phyloP scores from a whole-genome alignment of 37 sponge, comb jelly and placozoan species.

The Diacarnus erythraeanus region DNA sequence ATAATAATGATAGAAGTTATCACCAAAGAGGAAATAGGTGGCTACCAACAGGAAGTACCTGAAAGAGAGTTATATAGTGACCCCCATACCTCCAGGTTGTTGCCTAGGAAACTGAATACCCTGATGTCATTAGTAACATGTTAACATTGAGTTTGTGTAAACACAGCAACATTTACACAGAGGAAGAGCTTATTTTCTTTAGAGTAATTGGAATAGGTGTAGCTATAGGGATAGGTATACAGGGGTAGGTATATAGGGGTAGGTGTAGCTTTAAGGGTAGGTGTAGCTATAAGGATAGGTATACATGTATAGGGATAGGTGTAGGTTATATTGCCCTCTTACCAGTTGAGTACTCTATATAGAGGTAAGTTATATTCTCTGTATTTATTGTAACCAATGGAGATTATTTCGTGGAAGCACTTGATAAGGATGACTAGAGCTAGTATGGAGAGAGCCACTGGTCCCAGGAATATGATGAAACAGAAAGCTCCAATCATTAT shows the following conservation, averaged over 20 bases:
- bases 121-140: too few relatives aligned
- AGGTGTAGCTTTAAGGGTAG: too few relatives aligned
- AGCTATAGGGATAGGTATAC: too few relatives aligned
- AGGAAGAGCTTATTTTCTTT: too few relatives aligned
- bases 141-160: too few relatives aligned
- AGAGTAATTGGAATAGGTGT: too few relatives aligned
- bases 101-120: neutral
- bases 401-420: slow-evolving; percentile 92
- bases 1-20: slow-evolving; percentile 72
- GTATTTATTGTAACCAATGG: slow-evolving; percentile 93
- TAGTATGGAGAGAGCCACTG: slow-evolving; percentile 71
- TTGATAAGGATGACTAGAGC: slow-evolving; percentile 76
- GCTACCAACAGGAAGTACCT: slow-evolving; percentile 83
- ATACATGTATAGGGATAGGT: neutral
- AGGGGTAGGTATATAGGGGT: neutral
- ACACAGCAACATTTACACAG: too few relatives aligned
- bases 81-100: neutral
- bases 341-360: slow-evolving; percentile 88
- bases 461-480: slow-evolving; percentile 75
- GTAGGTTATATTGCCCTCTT: neutral
- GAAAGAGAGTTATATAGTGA: neutral
- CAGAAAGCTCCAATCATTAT: slow-evolving; percentile 77
- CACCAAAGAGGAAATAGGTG: slow-evolving; percentile 80
- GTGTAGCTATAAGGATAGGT: neutral
- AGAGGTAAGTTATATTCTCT: slow-evolving; percentile 86